A percentile compares a stretch with the other conserved stretches of the same genome.
These are phyloP conservation scores for Galeruca laticollis DNA, from an alignment of 2,888 invertebrate genomes.

Conservation along the genomic window DNA sequence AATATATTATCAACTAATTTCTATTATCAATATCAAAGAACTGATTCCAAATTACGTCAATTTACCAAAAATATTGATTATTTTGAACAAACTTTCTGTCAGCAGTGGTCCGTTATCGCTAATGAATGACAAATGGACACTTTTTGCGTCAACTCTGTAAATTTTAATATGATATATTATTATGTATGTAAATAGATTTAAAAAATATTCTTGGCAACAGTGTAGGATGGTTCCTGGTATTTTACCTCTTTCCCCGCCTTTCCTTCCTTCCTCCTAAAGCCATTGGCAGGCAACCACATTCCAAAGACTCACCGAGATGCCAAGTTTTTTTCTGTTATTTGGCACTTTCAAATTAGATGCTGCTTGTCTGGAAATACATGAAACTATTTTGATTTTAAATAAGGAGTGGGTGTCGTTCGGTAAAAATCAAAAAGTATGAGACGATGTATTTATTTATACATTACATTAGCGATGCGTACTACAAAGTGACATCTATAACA, in stretches of 20 bases:
- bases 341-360: constrained; percentile 29
- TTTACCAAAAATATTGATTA: no score
- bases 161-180: no score
- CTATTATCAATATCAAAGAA: no score
- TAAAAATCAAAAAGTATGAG: constrained; percentile 23
- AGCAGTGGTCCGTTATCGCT: no score
- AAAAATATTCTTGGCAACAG: constrained; percentile 23
- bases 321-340: constrained; percentile 45
- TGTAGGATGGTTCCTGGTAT: constrained; percentile 28
- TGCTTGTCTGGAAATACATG: constrained; percentile 28
- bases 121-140: no score
- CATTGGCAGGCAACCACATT: constrained; percentile 57
- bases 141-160: no score
- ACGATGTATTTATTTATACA: constrained; percentile 10
- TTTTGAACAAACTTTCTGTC: no score
- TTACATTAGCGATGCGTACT: background rate
- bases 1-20: no score
- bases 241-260: constrained; percentile 55
- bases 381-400: constrained; percentile 32
- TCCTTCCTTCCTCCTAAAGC: constrained; percentile 63
- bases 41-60: no score
- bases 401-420: constrained; percentile 17
- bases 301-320: constrained; percentile 57
- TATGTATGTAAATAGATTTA: background rate
- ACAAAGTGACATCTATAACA: background rate